These are phyloP conservation scores for Rhinichthys klamathensis DNA, from an alignment of 2,113 vertebrate species.

Conservation along the genomic window DNA sequence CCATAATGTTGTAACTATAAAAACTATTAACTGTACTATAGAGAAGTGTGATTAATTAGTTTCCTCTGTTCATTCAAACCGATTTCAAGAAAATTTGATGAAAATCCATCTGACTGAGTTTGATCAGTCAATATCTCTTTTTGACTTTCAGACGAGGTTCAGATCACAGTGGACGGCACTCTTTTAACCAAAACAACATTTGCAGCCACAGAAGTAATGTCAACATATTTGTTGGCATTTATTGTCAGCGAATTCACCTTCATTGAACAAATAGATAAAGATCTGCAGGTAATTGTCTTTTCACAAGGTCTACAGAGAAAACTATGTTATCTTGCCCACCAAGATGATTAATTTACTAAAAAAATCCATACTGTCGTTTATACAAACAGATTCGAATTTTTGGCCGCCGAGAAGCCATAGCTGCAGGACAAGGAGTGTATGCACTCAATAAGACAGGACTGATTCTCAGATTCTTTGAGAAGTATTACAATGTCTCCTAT, in stretches of 20 bases:
- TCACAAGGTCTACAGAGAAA: background rate
- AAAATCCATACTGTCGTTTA: background rate
- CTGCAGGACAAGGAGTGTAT: slow-evolving; percentile 69
- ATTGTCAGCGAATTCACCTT: slow-evolving; percentile 80
- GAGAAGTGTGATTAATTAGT: background rate
- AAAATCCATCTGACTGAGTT: background rate
- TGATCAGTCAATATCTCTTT: background rate
- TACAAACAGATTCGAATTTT: slow-evolving; percentile 85
- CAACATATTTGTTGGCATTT: slow-evolving; percentile 91
- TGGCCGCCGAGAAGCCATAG: slow-evolving; percentile 81
- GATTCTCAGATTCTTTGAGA: slow-evolving; percentile 84
- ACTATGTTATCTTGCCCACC: background rate
- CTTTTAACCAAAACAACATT: slow-evolving; percentile 71
- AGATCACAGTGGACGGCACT: accelerated
- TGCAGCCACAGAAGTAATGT: slow-evolving; percentile 82
- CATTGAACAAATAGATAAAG: accelerated
- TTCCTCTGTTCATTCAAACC: background rate
- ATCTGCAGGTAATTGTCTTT: slow-evolving; percentile 69
- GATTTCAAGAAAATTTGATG: background rate
- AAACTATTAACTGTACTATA: no score
- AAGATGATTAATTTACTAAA: background rate
- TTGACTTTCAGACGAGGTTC: background rate
- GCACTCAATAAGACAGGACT: slow-evolving; percentile 75
- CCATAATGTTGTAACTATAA: no score
- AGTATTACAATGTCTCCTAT: slow-evolving; percentile 76